A percentile compares a stretch with the other conserved stretches of the same genome.
phyloP scores from a whole-genome alignment of 2,888 invertebrate species.

The Mactromeris polynyma region DNA sequence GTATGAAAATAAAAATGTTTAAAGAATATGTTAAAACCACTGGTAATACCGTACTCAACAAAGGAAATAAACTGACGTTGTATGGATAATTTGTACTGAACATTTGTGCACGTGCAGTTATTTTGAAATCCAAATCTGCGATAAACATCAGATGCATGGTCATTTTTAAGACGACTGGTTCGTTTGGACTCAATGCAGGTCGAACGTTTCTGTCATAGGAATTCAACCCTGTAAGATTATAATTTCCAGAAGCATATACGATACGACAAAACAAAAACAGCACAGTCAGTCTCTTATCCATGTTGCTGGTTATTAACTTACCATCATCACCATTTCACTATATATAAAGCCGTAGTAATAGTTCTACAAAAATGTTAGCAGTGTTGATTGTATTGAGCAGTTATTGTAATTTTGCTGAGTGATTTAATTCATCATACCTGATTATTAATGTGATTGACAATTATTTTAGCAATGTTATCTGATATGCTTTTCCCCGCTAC shows the following conservation, averaged over 20 bases:
- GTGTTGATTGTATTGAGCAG: no score
- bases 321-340: no score
- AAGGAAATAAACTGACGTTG: slow-evolving; percentile 57
- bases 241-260: not conserved
- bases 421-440: no score
- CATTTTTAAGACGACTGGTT: not conserved
- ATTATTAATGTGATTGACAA: no score
- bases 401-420: no score
- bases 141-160: slow-evolving; percentile 3
- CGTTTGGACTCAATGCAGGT: not conserved
- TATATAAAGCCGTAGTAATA: no score
- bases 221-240: not conserved
- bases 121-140: not conserved
- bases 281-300: not conserved
- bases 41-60: slow-evolving; percentile 66
- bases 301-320: not conserved
- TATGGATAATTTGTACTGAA: slow-evolving; percentile 38
- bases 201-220: not conserved
- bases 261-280: not conserved
- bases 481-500: no score
- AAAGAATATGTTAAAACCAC: slow-evolving; percentile 60
- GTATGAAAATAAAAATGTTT: slow-evolving; percentile 61
- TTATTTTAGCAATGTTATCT: no score
- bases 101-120: not conserved
- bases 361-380: no score